Base-by-base conservation (phyloP, 1,140 invertebrate genomes). In the Zelostemma sp. region DNA sequence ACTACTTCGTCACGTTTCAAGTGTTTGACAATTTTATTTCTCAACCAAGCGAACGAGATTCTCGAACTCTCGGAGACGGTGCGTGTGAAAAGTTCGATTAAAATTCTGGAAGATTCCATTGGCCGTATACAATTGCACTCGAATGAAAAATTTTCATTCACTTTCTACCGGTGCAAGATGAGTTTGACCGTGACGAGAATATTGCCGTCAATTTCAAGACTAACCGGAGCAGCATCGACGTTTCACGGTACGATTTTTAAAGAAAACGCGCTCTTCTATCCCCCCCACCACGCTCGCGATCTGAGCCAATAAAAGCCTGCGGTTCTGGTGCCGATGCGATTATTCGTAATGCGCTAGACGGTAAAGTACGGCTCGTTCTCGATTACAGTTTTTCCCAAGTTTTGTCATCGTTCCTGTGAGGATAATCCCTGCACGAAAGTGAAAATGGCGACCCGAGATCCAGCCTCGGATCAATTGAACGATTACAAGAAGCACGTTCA, bases 391-490 rank as follows among this genome's bases (percentile, higher is more conserved):
- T 17, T 2, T 5, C 14, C 40, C 12, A 43, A 43, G 11, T 43
- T 43, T 43, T 43, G 40, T 43, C 14, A 43, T 16, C 12, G 16
- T 43, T 43, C 15, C 12, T 43, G 40, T 2, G 40, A 16, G 12
- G 40, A 16, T 43, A 12, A 16, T 15, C 8, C 40, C 54, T 21
- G 45, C 46, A 28, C 25, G 25, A 41, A 3, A 11, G 3, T 35
- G 0, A 64, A 59, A 50, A 69, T 69, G 67, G 56, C 54, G 0
- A 64, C 82, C 46, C 85, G 89, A 65, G 90, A 92, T 77, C 88
- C 89, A 48, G 88, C 91, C 1, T 76, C 90, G 2, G 89, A 93
- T 47, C 92, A 93, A 82, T 83, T 93, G 25, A 86, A 88, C 47
- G 86, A 90, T 48, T 93, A 88, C 78, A 91, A 89, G 73, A 89